phyloP scores from a whole-genome alignment of 2,113 vertebrate species.

The Pteruthius melanotis region DNA sequence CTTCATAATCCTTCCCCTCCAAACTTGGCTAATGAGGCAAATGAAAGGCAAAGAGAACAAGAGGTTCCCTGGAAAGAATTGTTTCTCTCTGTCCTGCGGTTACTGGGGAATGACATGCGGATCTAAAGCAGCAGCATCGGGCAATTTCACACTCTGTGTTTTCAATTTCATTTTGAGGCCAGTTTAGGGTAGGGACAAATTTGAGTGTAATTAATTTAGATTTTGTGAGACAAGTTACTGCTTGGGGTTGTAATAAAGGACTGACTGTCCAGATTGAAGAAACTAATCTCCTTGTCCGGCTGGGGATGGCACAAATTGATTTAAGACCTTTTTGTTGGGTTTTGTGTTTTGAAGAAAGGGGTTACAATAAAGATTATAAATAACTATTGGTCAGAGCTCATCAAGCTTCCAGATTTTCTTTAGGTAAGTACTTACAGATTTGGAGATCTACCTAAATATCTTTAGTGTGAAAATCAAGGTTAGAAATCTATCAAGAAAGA shows the following conservation, averaged over 20 bases:
- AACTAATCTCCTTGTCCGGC: conserved; percentile 27
- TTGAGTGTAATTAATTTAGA: conserved; percentile 66
- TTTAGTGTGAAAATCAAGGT: background rate
- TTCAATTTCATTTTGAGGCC: conserved; percentile 59
- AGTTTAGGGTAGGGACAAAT: conserved; percentile 57
- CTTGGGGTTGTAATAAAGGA: conserved; percentile 57
- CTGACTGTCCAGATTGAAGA: conserved; percentile 35
- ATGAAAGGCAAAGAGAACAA: conserved; percentile 31
- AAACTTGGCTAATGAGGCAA: conserved; percentile 38
- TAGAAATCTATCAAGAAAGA: background rate
- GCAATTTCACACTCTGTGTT: conserved; percentile 53
- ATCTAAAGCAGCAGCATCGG: background rate
- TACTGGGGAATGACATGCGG: background rate
- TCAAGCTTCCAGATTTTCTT: background rate
- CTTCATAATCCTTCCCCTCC: background rate
- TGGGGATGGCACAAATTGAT: conserved; percentile 46
- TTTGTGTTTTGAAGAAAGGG: conserved; percentile 21
- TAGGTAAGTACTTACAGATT: background rate
- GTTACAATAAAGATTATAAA: background rate
- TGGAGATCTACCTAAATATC: background rate
- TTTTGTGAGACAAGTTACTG: conserved; percentile 52
- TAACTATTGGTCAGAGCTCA: background rate
- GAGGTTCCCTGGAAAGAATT: conserved; percentile 34
- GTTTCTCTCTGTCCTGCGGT: background rate
- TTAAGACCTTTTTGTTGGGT: background rate